Conservation (phyloP, 2,888 invertebrate species). For the Anodontia alba region DNA sequence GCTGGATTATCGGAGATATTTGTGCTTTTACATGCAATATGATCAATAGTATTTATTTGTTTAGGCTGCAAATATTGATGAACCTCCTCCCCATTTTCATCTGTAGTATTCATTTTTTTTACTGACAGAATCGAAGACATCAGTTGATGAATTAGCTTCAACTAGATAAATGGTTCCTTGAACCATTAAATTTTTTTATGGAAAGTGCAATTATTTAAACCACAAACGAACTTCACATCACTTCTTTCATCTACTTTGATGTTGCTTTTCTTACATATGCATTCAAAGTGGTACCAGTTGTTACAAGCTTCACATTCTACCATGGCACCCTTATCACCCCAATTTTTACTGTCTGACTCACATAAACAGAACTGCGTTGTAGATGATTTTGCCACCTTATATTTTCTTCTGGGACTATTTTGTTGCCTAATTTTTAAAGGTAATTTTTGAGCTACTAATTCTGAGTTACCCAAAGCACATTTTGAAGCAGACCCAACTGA, state of each 20-base stretch:
- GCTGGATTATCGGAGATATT: too few relatives aligned
- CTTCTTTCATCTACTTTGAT: background rate
- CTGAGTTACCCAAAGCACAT: too few relatives aligned
- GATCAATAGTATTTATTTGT: too few relatives aligned
- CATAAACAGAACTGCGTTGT: background rate
- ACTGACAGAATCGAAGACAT: background rate
- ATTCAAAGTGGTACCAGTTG: background rate
- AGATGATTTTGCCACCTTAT: background rate
- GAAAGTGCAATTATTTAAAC: background rate
- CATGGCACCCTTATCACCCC: background rate
- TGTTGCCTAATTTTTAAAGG: too few relatives aligned
- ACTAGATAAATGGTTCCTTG: background rate
- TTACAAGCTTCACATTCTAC: slow-evolving; percentile 4
- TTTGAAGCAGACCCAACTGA: too few relatives aligned
- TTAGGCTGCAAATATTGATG: too few relatives aligned
- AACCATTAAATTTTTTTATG: background rate
- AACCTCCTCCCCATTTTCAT: too few relatives aligned
- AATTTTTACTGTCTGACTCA: background rate
- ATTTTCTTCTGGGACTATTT: too few relatives aligned
- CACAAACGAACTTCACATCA: background rate
- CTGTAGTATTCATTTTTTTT: background rate
- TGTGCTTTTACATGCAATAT: too few relatives aligned
- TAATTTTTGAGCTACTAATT: too few relatives aligned
- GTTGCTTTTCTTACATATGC: background rate
- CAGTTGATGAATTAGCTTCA: background rate